Evolutionary conservation across 1,140 invertebrate species (phyloP), one percentile per base, ranked within the genome.

Genomic region (Helicoverpa zea): DNA sequence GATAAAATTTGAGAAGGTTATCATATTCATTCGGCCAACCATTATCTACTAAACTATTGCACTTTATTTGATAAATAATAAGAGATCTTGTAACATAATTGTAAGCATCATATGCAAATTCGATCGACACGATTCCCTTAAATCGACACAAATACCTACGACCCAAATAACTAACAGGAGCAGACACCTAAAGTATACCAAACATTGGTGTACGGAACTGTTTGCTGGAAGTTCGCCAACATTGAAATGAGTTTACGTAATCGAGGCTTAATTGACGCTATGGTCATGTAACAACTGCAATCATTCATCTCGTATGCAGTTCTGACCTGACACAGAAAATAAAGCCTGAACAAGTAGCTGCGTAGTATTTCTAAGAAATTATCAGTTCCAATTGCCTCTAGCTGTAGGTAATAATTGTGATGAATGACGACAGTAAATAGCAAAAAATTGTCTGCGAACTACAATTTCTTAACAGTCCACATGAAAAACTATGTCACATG

Each of bases 371-470:
- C 68, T 52, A 10, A 72, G 68, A 72, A 72, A 72, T 72, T 72
- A 72, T 72, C 68, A 30, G 18, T 54, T 72, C 14, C 18, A 72
- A 72, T 72, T 72, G 68, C 68, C 29, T 72, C 23, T 52, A 72
- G 52, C 68, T n/a, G 68, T 63, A 13, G 35, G 29, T 72, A 72
- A 72, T 72, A 52, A 72, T 52, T 72, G n/a, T 72, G 68, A 72
- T 72, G 68, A 72, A 72, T 54, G 68, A 3, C 7, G 68, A 54
- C 13, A 52, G 54, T 72, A 52, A 54, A 30, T 29, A 13, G 64
- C 64, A 79, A 79, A 79, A 79, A 79, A 79, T 58, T 52, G 77
- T 61, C 77, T 72, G 64, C 18, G 77, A 61, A 79, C 66, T 49
- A 58, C 16, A 66, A 58, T 72, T 72, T 72, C 77, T 51, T 59